A percentile compares a stretch with the other conserved stretches of the same genome.
Evolutionary conservation across 2,888 invertebrate genomes (phyloP).

Genomic region (Leucophenga montana): DNA sequence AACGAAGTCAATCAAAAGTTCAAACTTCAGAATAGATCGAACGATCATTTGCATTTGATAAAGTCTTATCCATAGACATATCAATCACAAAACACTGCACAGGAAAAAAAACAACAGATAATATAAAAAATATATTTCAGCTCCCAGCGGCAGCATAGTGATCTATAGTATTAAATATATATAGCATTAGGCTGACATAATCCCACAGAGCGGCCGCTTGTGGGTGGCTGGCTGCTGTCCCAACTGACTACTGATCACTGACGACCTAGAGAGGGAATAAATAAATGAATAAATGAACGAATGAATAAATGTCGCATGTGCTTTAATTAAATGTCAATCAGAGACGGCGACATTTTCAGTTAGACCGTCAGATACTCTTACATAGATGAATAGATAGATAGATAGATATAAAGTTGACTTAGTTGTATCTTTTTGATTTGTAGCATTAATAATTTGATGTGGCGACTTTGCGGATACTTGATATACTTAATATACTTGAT

Average conservation of each 20-base stretch:
- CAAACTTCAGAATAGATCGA: constrained; percentile 10
- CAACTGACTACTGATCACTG: background rate
- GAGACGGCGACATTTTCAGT: constrained; percentile 26
- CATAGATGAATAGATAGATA: too few relatives aligned
- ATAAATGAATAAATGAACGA: background rate
- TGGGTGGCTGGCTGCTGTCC: constrained; percentile 19
- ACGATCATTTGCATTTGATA: background rate
- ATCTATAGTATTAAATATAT: background rate
- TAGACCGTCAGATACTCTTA: background rate
- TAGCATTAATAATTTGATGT: constrained; percentile 58
- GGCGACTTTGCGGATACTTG: constrained; percentile 47
- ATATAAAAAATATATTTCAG: constrained; percentile 1
- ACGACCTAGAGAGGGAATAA: background rate
- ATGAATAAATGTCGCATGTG: constrained; percentile 24
- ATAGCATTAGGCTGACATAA: constrained; percentile 23
- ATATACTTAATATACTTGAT: constrained; percentile 45
- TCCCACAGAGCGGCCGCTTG: constrained; percentile 16
- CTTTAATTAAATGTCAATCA: constrained; percentile 66
- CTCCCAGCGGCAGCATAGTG: background rate
- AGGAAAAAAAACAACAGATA: background rate
- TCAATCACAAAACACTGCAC: constrained; percentile 14
- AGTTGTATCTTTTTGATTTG: constrained; percentile 57
- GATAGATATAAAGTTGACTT: too few relatives aligned
- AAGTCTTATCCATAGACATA: constrained; percentile 13
- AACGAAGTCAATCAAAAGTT: constrained; percentile 23